phyloP scores from a whole-genome alignment of 2,888 invertebrate genomes.

The Nasonia oneida region DNA sequence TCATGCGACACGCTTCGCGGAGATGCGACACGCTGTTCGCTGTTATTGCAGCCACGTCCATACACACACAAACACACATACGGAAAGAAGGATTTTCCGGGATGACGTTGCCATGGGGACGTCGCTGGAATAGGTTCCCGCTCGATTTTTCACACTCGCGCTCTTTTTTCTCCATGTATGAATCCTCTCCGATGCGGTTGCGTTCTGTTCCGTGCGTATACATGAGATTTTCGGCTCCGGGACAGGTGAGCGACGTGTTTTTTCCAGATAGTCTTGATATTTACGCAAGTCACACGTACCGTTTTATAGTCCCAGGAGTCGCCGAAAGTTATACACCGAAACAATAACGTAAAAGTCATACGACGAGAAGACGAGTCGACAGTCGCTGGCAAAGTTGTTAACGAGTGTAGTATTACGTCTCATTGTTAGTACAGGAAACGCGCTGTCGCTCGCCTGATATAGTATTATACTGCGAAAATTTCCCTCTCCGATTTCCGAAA shows the following conservation, averaged over 20 bases:
- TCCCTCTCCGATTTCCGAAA: neutral
- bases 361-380: too few relatives aligned
- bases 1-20: neutral
- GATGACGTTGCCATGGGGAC: conserved; percentile 43
- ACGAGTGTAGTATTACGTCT: too few relatives aligned
- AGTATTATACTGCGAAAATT: neutral
- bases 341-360: too few relatives aligned
- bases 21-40: neutral
- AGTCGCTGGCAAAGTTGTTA: too few relatives aligned
- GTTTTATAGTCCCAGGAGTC: too few relatives aligned
- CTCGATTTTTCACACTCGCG: conserved; percentile 9
- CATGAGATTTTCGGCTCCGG: neutral
- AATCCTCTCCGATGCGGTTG: too few relatives aligned
- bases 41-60: neutral
- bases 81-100: conserved; percentile 40
- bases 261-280: too few relatives aligned
- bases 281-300: too few relatives aligned
- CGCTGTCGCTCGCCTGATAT: too few relatives aligned
- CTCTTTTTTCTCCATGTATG: neutral
- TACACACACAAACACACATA: too few relatives aligned
- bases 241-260: neutral
- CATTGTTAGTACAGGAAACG: too few relatives aligned
- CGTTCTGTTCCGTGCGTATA: neutral
- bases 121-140: neutral
- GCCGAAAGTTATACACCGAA: too few relatives aligned